A percentile compares a stretch with the other conserved stretches of the same genome.
These are phyloP conservation scores for Drosophila mimica DNA, from an alignment of 2,888 invertebrate species.

Conservation along the genomic window DNA sequence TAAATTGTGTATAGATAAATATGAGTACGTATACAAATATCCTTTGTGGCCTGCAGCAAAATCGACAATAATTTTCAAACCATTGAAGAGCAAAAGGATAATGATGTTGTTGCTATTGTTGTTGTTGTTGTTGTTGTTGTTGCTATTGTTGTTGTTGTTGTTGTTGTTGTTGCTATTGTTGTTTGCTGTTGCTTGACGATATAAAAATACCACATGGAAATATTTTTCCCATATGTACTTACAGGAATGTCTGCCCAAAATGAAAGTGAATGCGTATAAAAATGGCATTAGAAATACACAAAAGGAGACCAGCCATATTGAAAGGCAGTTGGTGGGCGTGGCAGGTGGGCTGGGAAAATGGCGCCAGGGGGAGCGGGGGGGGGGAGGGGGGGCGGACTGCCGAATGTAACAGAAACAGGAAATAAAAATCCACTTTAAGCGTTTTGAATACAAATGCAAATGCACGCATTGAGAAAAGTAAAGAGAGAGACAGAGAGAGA, in stretches of 20 bases:
- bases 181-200: slow-evolving; percentile 46
- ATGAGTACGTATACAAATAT: slow-evolving; percentile 20
- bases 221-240: slow-evolving; percentile 66
- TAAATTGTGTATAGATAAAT: slow-evolving; percentile 6
- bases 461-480: slow-evolving; percentile 32
- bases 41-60: slow-evolving; percentile 40
- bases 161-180: slow-evolving; percentile 18
- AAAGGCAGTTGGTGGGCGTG: slow-evolving; percentile 44
- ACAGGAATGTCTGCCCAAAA: slow-evolving; percentile 58
- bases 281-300: slow-evolving; percentile 79
- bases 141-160: slow-evolving; percentile 11
- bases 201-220: slow-evolving; percentile 66
- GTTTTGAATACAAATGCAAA: slow-evolving; percentile 79
- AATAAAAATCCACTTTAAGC: slow-evolving; percentile 80
- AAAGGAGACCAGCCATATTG: slow-evolving; percentile 52
- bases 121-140: background rate
- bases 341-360: background rate
- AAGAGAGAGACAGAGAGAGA: background rate
- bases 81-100: slow-evolving; percentile 56
- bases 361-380: background rate
- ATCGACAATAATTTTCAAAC: slow-evolving; percentile 59
- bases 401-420: slow-evolving; percentile 69
- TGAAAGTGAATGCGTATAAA: slow-evolving; percentile 73
- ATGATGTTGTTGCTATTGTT: slow-evolving; percentile 41
- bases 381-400: background rate